These are phyloP conservation scores for Alectura lathami DNA, from an alignment of 2,113 vertebrate genomes.

Conservation along the genomic window DNA sequence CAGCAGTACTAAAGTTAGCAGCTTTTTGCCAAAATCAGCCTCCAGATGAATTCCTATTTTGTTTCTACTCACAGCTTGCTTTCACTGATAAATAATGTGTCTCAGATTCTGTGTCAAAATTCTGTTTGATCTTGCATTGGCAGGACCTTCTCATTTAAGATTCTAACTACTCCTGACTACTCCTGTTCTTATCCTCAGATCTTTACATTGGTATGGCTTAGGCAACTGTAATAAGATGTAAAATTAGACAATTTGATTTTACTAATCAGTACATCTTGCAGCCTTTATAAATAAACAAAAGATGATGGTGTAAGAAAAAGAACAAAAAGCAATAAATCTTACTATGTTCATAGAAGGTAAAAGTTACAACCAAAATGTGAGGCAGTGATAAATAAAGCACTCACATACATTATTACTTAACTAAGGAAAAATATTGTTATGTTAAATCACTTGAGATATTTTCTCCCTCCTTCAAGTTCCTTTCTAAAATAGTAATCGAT, in stretches of 20 bases:
- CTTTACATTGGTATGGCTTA: background rate
- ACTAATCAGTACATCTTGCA: background rate
- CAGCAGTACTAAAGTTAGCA: rapidly evolving
- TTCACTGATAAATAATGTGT: background rate
- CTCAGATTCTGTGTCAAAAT: background rate
- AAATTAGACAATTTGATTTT: background rate
- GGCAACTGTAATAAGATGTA: background rate
- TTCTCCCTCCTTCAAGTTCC: rapidly evolving
- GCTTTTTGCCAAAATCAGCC: background rate
- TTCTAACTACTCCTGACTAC: background rate
- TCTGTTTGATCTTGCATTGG: background rate
- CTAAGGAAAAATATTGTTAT: background rate
- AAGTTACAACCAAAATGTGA: background rate
- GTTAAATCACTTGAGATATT: background rate
- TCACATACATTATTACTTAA: background rate
- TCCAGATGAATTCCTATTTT: background rate
- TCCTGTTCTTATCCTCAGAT: background rate
- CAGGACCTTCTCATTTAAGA: background rate
- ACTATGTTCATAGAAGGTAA: background rate
- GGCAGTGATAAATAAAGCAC: background rate
- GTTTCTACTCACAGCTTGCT: background rate
- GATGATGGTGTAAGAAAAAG: background rate
- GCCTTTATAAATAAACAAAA: background rate
- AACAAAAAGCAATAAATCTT: background rate
- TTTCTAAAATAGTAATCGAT: background rate